phyloP scores from a whole-genome alignment of 2,888 invertebrate species.

The Agrilus biguttatus region DNA sequence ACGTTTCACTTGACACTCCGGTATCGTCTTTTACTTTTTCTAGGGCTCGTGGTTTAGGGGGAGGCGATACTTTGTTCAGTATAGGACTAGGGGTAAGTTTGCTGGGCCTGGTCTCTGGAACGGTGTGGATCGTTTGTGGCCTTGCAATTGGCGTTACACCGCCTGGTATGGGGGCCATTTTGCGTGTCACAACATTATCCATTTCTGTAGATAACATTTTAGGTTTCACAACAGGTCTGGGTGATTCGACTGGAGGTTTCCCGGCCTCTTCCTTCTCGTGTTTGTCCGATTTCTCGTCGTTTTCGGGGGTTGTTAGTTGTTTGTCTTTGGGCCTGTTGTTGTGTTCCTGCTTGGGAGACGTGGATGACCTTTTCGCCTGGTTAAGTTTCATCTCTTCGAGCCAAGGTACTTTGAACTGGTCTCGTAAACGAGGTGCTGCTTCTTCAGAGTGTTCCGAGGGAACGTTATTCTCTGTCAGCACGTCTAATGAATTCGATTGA shows the following conservation, averaged over 20 bases:
- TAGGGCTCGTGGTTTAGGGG: background rate
- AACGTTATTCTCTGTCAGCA: conserved; percentile 5
- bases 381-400: conserved; percentile 68
- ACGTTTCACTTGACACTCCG: background rate
- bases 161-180: conserved; percentile 11
- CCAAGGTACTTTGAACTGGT: conserved; percentile 64
- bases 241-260: conserved; percentile 19
- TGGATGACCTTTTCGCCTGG: conserved; percentile 51
- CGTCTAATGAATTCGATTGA: conserved; percentile 2
- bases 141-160: conserved; percentile 9
- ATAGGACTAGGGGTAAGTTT: no score
- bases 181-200: conserved; percentile 15
- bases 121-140: conserved; percentile 14
- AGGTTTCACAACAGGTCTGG: conserved; percentile 11
- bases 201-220: conserved; percentile 21
- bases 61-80: no score
- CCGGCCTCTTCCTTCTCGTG: conserved; percentile 11
- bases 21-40: background rate
- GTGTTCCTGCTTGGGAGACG: conserved; percentile 25
- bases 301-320: conserved; percentile 7
- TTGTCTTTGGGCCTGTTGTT: conserved; percentile 15
- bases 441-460: conserved; percentile 31
- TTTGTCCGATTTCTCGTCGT: conserved; percentile 6
- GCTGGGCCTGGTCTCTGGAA: conserved; percentile 2
- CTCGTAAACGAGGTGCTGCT: conserved; percentile 54